Evolutionary conservation across 2,113 vertebrate genomes (phyloP).

Genomic region (Scopus umbretta): DNA sequence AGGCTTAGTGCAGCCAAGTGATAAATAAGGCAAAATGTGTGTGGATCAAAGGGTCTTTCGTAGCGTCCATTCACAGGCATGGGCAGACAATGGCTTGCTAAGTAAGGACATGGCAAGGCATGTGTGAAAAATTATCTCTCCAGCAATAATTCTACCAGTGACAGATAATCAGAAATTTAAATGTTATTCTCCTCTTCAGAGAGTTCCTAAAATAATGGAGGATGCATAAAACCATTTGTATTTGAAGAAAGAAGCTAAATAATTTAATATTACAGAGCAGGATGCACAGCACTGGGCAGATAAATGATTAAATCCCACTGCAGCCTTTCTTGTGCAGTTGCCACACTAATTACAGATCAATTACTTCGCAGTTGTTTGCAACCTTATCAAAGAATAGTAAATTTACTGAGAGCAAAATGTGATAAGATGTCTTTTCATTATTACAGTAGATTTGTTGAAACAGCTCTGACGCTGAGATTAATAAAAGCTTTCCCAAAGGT

Average conservation of each 20-base stretch:
- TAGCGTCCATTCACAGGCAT: slow-evolving; percentile 21
- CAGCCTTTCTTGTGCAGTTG: slow-evolving; percentile 64
- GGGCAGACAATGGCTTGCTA: slow-evolving; percentile 43
- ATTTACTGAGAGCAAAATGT: slow-evolving; percentile 74
- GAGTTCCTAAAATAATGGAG: slow-evolving; percentile 70
- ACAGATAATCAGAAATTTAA: slow-evolving; percentile 75
- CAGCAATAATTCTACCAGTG: slow-evolving; percentile 38
- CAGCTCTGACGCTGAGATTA: slow-evolving; percentile 68
- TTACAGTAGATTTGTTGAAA: slow-evolving; percentile 76
- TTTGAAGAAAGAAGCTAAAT: slow-evolving; percentile 71
- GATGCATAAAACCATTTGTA: slow-evolving; percentile 69
- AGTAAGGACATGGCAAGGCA: slow-evolving; percentile 46
- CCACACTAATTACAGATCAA: slow-evolving; percentile 81
- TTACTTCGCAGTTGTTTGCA: slow-evolving; percentile 77
- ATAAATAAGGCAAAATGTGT: slow-evolving; percentile 65
- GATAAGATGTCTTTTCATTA: slow-evolving; percentile 78
- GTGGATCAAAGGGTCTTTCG: slow-evolving; percentile 59
- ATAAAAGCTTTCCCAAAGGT: slow-evolving; percentile 68
- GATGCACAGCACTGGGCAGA: slow-evolving; percentile 59
- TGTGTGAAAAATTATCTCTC: slow-evolving; percentile 66
- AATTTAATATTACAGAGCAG: slow-evolving; percentile 64
- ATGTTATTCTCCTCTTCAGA: slow-evolving; percentile 67
- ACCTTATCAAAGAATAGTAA: slow-evolving; percentile 76
- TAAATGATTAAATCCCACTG: slow-evolving; percentile 64
- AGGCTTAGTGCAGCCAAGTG: slow-evolving; percentile 71